These are phyloP conservation scores for Brachypteracias leptosomus DNA, from an alignment of 2,113 vertebrate genomes.

Conservation along the genomic window DNA sequence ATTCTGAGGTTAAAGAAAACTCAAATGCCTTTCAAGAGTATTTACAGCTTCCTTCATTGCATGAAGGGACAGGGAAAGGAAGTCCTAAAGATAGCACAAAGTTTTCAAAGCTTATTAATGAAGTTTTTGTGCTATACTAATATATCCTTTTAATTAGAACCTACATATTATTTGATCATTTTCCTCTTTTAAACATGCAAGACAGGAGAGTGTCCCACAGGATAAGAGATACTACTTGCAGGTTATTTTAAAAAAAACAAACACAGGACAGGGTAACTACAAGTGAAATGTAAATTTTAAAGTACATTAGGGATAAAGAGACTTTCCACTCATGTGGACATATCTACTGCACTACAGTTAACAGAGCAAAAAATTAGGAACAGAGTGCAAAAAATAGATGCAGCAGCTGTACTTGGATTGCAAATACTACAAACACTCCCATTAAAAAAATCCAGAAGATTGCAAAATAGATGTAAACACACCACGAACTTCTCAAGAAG, in stretches of 20 bases:
- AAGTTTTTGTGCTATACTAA: background rate
- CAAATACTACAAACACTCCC: background rate
- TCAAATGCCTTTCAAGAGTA: background rate
- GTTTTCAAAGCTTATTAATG: background rate
- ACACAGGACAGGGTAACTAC: background rate
- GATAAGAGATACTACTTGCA: background rate
- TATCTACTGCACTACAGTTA: background rate
- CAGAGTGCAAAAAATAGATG: background rate
- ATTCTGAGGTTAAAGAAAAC: background rate
- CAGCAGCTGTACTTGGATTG: background rate
- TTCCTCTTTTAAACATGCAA: background rate
- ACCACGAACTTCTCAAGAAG: background rate
- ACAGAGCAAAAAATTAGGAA: background rate
- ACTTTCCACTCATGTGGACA: background rate
- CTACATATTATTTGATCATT: background rate
- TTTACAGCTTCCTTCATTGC: background rate
- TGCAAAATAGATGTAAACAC: background rate
- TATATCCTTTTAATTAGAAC: background rate
- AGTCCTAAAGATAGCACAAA: no score
- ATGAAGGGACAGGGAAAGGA: background rate
- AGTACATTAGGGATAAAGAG: background rate
- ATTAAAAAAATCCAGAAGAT: background rate
- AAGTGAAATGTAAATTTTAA: background rate
- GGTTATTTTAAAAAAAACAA: background rate
- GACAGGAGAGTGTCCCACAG: fast-evolving